Conservation (phyloP, 2,797 vertebrate species). For the Amphiprion clarkii region DNA sequence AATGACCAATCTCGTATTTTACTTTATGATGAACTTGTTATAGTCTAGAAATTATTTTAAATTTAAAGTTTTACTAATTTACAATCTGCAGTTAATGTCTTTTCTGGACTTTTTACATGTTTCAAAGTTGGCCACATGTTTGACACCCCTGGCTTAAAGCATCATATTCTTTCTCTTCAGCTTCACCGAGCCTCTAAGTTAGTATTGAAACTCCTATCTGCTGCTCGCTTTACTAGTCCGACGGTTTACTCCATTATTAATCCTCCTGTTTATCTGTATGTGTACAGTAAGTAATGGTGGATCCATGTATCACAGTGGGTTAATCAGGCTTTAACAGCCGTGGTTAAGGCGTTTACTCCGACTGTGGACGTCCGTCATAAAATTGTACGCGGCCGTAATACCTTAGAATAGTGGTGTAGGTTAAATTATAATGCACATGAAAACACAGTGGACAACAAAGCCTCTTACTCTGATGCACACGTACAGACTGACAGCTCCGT, state of each 20-base stretch:
- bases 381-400: constrained; percentile 20
- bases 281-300: constrained; percentile 43
- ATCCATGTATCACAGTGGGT: constrained; percentile 40
- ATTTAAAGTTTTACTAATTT: too few species aligned
- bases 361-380: constrained; percentile 33
- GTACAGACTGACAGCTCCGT: constrained; percentile 29
- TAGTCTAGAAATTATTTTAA: too few species aligned
- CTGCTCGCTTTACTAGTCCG: not conserved
- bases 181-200: constrained; percentile 22
- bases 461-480: constrained; percentile 43
- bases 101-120: too few species aligned
- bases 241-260: constrained; percentile 34
- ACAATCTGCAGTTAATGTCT: too few species aligned
- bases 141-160: not conserved
- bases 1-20: too few species aligned
- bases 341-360: constrained; percentile 35
- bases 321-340: constrained; percentile 62
- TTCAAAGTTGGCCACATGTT: too few species aligned
- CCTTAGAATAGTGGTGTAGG: constrained; percentile 35
- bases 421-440: constrained; percentile 42
- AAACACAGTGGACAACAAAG: constrained; percentile 40
- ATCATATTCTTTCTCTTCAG: constrained; percentile 3
- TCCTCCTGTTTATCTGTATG: constrained; percentile 50
- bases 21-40: too few species aligned
- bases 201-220: constrained; percentile 22